phyloP scores from a whole-genome alignment of 2,888 invertebrate genomes.

The Pollenia labialis region DNA sequence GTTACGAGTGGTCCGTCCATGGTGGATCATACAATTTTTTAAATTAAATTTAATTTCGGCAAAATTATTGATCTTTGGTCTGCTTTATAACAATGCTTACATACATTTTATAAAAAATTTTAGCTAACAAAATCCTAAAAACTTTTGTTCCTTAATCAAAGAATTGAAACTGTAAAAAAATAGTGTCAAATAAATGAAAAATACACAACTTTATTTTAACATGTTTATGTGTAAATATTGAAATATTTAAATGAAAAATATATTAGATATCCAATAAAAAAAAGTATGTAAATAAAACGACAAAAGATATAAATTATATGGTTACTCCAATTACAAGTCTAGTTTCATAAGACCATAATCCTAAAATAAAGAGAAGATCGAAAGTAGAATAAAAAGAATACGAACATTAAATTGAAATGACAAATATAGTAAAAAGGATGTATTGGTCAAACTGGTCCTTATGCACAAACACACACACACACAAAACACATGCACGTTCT shows the following conservation, averaged over 20 bases:
- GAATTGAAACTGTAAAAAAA: neutral
- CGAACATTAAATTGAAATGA: slow-evolving; percentile 55
- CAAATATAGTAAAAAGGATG: slow-evolving; percentile 46
- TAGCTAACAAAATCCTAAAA: too few relatives aligned
- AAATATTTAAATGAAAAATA: slow-evolving; percentile 32
- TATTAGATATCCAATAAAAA: neutral
- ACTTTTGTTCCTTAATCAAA: neutral
- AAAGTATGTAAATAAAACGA: neutral
- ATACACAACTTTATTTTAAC: neutral
- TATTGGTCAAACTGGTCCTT: slow-evolving; percentile 34
- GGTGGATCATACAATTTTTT: too few relatives aligned
- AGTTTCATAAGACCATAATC: slow-evolving; percentile 26
- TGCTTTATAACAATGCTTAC: too few relatives aligned
- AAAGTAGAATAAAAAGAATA: neutral
- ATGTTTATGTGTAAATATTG: neutral
- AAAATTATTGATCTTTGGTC: too few relatives aligned
- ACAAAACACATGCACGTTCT: neutral
- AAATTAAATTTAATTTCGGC: too few relatives aligned
- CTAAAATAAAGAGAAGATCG: slow-evolving; percentile 22
- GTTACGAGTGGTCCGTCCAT: too few relatives aligned
- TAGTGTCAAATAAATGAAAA: slow-evolving; percentile 1
- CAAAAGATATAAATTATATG: slow-evolving; percentile 44
- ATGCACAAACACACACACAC: neutral
- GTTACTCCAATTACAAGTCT: slow-evolving; percentile 56
- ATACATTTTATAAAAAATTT: too few relatives aligned